Percentiles rank a stretch among this genome's conserved stretches.
These are phyloP conservation scores for Anastatus disparis DNA, from an alignment of 1,140 invertebrate genomes.

Conservation along the genomic window DNA sequence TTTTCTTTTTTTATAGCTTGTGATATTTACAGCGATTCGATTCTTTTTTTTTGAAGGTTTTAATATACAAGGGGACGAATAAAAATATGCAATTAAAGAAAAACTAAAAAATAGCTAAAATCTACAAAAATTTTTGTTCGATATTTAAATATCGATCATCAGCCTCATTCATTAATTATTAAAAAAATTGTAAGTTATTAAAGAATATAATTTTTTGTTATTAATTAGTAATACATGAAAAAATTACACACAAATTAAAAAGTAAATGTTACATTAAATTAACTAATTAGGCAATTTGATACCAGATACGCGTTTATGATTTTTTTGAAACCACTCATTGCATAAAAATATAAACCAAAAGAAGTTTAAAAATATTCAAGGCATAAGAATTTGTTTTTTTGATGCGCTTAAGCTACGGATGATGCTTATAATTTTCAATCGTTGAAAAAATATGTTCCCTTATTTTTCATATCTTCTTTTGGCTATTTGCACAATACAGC, in stretches of 20 bases:
- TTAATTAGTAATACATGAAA: conserved; percentile 26
- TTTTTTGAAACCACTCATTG: conserved; percentile 37
- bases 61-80: conserved; percentile 21
- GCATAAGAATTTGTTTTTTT: background rate
- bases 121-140: conserved; percentile 27
- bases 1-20: background rate
- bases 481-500: conserved; percentile 29
- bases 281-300: conserved; percentile 11
- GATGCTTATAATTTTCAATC: conserved; percentile 4
- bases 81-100: conserved; percentile 19
- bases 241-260: conserved; percentile 13
- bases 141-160: background rate
- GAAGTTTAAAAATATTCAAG: conserved; percentile 1
- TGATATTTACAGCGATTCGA: conserved; percentile 33
- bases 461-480: background rate
- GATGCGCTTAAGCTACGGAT: conserved; percentile 11
- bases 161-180: conserved; percentile 3
- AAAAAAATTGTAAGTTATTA: background rate
- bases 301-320: background rate
- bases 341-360: conserved; percentile 6
- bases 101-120: conserved; percentile 20
- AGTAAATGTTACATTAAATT: conserved; percentile 9
- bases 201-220: background rate
- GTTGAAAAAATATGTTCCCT: conserved; percentile 35
- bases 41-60: conserved; percentile 1